Base-by-base conservation (phyloP, 2,113 vertebrate genomes). In the Rousettus leschenaultii region DNA sequence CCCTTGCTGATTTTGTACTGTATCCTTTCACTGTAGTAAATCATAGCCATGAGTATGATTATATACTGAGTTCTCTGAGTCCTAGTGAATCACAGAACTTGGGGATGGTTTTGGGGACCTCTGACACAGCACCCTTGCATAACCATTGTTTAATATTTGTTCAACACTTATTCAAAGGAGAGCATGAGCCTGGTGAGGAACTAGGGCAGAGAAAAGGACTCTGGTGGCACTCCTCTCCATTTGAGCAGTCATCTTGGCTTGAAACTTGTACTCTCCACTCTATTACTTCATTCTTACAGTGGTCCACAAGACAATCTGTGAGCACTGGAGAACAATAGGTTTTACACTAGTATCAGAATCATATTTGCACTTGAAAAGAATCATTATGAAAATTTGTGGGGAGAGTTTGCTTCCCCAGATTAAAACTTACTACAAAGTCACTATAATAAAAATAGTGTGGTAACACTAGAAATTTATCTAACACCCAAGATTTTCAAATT, bases 401-500 rank as follows among this genome's bases (percentile, higher is more conserved):
- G 55, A 77, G 59, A 88, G 48, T 96, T 92, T 96, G 90, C 82
- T 94, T 95, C 90, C 75, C 82, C 55, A 93, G 57, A 85, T 94
- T 97, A 90, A 97, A 94, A 95, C 38, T 89, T 95, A 71, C 35
- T 93, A 70, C 65, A 95, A 94, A 94, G 78, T 35, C 22, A 84
- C 63, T 92, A 16, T 86, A 91, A 89, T 89, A 86, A 95, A 94
- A 95, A 40, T 75, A 66, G 45, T 93, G 33, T 90, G 45, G 40
- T 85, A 94, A 90, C 82, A 80, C 53, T 85, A 91, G 38, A 91
- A 86, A 82, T 94, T 77, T 90, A 30, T 77, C 21, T 88, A 77
- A 89, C 40, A 86, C 77, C 24, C 55, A 89, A 38, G 26, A 70
- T 86, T 96, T 51, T 51, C 53, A 65, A 84, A 96, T 96, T 95